These are phyloP conservation scores for Tinamus major DNA, from an alignment of 2,797 vertebrate species.

Conservation along the genomic window DNA sequence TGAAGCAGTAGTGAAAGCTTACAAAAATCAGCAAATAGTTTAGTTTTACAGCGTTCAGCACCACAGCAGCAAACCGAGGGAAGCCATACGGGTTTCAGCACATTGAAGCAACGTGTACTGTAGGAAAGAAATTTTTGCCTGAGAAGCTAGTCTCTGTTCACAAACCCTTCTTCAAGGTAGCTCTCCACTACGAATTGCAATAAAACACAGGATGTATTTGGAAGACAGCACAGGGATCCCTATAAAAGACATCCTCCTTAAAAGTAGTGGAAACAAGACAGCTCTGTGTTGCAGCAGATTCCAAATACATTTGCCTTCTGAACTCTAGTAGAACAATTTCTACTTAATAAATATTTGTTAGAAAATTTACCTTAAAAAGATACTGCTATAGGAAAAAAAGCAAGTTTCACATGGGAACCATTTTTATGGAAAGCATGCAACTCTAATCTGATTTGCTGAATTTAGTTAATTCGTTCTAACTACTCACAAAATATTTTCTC, in stretches of 20 bases:
- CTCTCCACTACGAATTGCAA: not conserved
- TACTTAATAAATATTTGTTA: not conserved
- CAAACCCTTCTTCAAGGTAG: not conserved
- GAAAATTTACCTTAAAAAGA: not conserved
- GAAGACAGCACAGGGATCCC: not conserved
- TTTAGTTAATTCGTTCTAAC: not conserved
- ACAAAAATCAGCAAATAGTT: slow-evolving; percentile 47
- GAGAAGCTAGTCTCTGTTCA: not conserved
- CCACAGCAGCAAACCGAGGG: slow-evolving; percentile 41
- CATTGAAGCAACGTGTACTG: slow-evolving; percentile 16
- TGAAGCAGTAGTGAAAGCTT: slow-evolving; percentile 39
- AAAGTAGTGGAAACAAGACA: not conserved
- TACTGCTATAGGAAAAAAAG: not conserved
- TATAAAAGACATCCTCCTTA: not conserved
- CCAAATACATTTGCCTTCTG: not conserved
- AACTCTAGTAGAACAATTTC: not conserved
- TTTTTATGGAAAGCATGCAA: not conserved
- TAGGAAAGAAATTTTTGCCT: slow-evolving; percentile 7
- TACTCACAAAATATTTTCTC: not conserved
- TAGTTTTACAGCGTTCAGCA: slow-evolving; percentile 61
- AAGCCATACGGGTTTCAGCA: slow-evolving; percentile 39
- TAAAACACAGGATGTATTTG: not conserved
- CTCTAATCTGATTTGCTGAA: not conserved
- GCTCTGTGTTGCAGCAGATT: not conserved
- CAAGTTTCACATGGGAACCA: not conserved